Evolutionary conservation across 1,140 invertebrate genomes (phyloP).

Genomic region (Heliconius nattereri): DNA sequence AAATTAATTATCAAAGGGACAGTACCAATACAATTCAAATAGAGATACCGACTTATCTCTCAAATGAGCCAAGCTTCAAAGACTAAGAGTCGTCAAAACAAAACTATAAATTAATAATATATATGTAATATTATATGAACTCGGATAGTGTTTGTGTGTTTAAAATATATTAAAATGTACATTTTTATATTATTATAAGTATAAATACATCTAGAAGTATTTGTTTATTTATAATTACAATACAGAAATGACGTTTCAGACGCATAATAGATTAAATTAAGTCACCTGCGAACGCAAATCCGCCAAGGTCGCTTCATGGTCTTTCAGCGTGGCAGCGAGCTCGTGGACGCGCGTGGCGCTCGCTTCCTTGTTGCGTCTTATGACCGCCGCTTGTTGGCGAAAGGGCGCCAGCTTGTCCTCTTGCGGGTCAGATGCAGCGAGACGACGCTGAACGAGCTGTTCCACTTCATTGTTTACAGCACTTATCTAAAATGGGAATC

Average conservation of each 20-base stretch:
- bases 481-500: conserved; percentile 78
- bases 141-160: no score
- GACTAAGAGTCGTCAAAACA: conserved; percentile 3
- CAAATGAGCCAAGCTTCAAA: conserved; percentile 23
- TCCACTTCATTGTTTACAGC: conserved; percentile 84
- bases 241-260: no score
- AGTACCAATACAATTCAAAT: conserved; percentile 22
- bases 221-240: no score
- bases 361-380: conserved; percentile 88
- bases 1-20: conserved; percentile 24
- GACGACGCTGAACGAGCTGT: conserved; percentile 77
- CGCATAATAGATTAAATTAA: neutral
- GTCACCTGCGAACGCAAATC: conserved; percentile 79
- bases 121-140: neutral
- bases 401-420: conserved; percentile 91
- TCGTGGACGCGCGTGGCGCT: conserved; percentile 87
- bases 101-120: no score
- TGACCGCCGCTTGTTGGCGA: conserved; percentile 91
- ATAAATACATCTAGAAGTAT: no score
- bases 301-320: conserved; percentile 81
- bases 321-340: conserved; percentile 82
- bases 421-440: conserved; percentile 76
- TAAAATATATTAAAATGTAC: no score
- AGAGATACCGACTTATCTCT: neutral
- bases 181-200: no score